These are phyloP conservation scores for Dunckerocampus dactyliophorus DNA, from an alignment of 2,113 vertebrate species.

Conservation along the genomic window DNA sequence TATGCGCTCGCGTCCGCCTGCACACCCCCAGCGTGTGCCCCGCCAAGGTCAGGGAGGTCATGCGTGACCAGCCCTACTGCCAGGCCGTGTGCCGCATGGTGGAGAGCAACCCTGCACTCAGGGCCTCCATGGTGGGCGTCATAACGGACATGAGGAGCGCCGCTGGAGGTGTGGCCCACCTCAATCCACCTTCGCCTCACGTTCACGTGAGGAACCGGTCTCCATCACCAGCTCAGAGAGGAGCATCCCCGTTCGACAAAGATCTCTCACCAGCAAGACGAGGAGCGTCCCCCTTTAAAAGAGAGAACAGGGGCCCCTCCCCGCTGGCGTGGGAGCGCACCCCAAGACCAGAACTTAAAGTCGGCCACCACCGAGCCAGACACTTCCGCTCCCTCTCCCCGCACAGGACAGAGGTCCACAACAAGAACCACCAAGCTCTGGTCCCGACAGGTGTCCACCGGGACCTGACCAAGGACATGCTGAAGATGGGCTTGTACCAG, in stretches of 20 bases:
- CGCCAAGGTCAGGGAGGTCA: constrained; percentile 58
- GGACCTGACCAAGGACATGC: constrained; percentile 12
- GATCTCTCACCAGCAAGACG: not conserved
- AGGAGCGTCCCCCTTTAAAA: not conserved
- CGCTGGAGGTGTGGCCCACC: constrained; percentile 1
- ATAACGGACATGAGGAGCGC: constrained; percentile 55
- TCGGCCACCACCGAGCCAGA: not conserved
- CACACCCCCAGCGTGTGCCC: constrained; percentile 53
- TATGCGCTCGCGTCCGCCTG: constrained; percentile 62
- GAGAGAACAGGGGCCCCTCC: not conserved
- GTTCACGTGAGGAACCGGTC: not conserved
- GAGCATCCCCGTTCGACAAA: not conserved
- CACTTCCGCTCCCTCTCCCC: constrained; percentile 6
- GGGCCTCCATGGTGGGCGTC: constrained; percentile 51
- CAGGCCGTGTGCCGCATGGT: constrained; percentile 62
- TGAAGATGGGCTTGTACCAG: constrained; percentile 41
- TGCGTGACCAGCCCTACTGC: constrained; percentile 55
- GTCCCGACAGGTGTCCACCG: not conserved
- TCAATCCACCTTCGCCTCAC: constrained; percentile 1
- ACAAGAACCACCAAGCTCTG: constrained; percentile 17
- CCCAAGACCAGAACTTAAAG: constrained; percentile 21
- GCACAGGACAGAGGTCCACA: not conserved
- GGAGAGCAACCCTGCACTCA: constrained; percentile 26
- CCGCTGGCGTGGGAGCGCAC: constrained; percentile 19
- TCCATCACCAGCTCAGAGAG: constrained; percentile 22